Evolutionary conservation across 1,140 invertebrate species (phyloP).

Genomic region (Euura lappo): DNA sequence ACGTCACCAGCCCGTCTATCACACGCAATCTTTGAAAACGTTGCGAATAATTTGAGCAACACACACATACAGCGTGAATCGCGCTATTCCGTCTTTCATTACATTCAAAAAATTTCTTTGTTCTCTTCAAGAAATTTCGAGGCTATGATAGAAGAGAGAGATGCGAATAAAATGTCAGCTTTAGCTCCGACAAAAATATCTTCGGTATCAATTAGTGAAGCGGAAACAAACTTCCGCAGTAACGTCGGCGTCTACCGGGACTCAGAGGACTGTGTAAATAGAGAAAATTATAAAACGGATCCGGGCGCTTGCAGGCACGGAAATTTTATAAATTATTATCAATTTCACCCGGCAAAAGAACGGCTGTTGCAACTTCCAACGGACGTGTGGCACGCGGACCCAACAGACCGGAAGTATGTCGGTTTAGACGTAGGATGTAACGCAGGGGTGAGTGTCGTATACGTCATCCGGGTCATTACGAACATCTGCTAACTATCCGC

Average conservation of each 20-base stretch:
- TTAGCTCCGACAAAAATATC: too few relatives aligned
- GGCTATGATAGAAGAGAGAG: too few relatives aligned
- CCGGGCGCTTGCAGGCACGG: slow-evolving; percentile 79
- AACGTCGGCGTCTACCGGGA: too few relatives aligned
- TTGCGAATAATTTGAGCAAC: too few relatives aligned
- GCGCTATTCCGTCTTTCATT: too few relatives aligned
- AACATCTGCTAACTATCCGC: too few relatives aligned
- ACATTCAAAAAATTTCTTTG: too few relatives aligned
- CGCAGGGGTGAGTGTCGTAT: slow-evolving; percentile 65
- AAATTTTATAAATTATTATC: slow-evolving; percentile 88
- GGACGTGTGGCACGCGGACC: slow-evolving; percentile 62
- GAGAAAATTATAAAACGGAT: slow-evolving; percentile 50
- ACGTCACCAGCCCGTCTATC: too few relatives aligned
- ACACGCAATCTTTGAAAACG: too few relatives aligned
- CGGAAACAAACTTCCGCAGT: neutral
- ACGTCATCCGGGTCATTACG: neutral
- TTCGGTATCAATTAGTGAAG: neutral
- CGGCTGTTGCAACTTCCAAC: slow-evolving; percentile 69
- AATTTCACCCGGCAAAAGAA: slow-evolving; percentile 74
- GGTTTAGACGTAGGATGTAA: slow-evolving; percentile 83
- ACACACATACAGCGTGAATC: too few relatives aligned
- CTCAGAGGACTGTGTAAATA: neutral
- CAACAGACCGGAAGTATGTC: slow-evolving; percentile 55
- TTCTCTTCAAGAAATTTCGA: too few relatives aligned
- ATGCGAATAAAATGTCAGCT: too few relatives aligned